A percentile compares a stretch with the other conserved stretches of the same genome.
These are phyloP conservation scores for Hippocampus barbouri DNA, from an alignment of 2,113 vertebrate species.

Conservation along the genomic window DNA sequence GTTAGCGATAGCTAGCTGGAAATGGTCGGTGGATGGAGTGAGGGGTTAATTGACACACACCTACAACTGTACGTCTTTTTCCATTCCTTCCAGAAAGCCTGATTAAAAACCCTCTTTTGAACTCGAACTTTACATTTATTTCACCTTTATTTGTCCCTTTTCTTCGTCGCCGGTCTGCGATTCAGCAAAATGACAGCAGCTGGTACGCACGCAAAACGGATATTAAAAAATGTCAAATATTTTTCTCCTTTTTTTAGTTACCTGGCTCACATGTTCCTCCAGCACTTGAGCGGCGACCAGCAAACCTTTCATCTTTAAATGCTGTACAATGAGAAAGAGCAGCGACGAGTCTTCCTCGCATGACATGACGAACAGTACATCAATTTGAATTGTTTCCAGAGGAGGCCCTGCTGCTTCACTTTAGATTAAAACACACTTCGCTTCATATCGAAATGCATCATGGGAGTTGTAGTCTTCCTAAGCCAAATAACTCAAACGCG, in stretches of 20 bases:
- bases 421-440: conserved; percentile 11
- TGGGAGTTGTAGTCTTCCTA: conserved; percentile 43
- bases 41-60: background rate
- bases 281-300: conserved; percentile 55
- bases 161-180: background rate
- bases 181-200: background rate
- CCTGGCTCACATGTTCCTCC: conserved; percentile 56
- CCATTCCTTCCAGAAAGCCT: background rate
- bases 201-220: background rate
- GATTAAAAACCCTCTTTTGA: background rate
- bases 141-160: background rate
- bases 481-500: background rate
- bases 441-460: conserved; percentile 27
- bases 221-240: background rate
- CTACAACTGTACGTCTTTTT: background rate
- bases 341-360: conserved; percentile 45
- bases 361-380: conserved; percentile 36
- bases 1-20: background rate
- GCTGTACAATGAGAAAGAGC: conserved; percentile 57
- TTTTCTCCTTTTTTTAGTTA: conserved; percentile 19
- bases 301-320: conserved; percentile 60
- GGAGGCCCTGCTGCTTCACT: background rate
- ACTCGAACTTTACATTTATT: background rate
- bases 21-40: background rate
- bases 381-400: background rate